These are phyloP conservation scores for Rhabditoides inermis DNA, from an alignment of 2,888 invertebrate species.

Conservation along the genomic window DNA sequence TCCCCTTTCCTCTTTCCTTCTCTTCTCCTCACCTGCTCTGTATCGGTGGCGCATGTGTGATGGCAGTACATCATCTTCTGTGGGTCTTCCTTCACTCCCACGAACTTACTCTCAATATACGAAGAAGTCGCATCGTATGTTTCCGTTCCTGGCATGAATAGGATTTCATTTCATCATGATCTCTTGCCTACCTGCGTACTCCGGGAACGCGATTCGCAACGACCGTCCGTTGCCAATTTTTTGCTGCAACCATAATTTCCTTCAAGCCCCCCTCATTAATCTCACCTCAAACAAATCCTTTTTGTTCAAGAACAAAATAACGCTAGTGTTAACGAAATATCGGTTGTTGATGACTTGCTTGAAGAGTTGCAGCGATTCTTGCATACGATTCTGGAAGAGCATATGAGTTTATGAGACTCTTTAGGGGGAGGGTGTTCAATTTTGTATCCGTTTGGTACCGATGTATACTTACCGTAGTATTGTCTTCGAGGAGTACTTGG, in stretches of 20 bases:
- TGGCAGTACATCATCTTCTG: slow-evolving; percentile 45
- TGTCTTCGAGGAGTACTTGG: slow-evolving; percentile 98
- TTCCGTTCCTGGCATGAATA: slow-evolving; percentile 36
- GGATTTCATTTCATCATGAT: no score
- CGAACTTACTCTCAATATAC: slow-evolving; percentile 39
- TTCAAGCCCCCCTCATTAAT: no score
- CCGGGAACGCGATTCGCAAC: slow-evolving; percentile 34
- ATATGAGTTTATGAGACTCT: background rate
- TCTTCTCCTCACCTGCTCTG: slow-evolving; percentile 7
- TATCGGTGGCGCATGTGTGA: slow-evolving; percentile 47
- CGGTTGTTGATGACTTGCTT: slow-evolving; percentile 99
- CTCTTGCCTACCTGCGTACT: slow-evolving; percentile 32
- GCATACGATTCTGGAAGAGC: slow-evolving; percentile 84
- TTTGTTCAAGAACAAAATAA: slow-evolving; percentile 80
- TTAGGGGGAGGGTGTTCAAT: background rate
- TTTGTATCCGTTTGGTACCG: background rate
- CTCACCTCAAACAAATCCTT: slow-evolving; percentile 40
- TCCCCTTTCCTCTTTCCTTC: slow-evolving; percentile 1
- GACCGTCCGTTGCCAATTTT: slow-evolving; percentile 37
- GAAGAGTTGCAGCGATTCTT: slow-evolving; percentile 95
- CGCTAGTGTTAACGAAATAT: slow-evolving; percentile 73
- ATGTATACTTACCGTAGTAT: slow-evolving; percentile 73
- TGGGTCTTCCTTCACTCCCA: slow-evolving; percentile 35
- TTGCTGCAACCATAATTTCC: no score
- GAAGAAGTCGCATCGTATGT: slow-evolving; percentile 26